Evolutionary conservation across 2,113 vertebrate species (phyloP), one percentile per base, ranked within the genome.

Genomic region (Cisticola juncidis): DNA sequence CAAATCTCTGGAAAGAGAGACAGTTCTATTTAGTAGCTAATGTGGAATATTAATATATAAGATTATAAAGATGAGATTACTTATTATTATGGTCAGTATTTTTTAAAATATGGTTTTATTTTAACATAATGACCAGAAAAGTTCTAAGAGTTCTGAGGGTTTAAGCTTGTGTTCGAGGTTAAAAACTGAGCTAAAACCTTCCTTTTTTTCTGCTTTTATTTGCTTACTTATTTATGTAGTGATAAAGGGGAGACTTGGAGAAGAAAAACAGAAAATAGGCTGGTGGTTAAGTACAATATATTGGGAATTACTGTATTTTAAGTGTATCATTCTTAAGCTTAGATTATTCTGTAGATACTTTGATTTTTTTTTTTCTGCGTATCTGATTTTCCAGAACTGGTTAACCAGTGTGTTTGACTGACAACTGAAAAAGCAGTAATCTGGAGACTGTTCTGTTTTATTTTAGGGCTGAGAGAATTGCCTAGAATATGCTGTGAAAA

Each of bases 401-500:
- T 81, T 79, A 89, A 68, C 53, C 47, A 19, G 17, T 48, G 26
- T 69, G 69, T 57, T 91, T 87, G 50, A 56, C 47, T 88, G 92
- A 96, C 71, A 86, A 28, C 56, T 56, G 87, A 35, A 92, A 48
- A 91, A 82, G 76, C 73, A 88, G 40, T 81, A n/a, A 93, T 95
- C 35, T 90, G 42, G 72, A 95, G 68, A 78, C 68, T 35, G 54
- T 58, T 95, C 68, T 51, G 12, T 71, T 94, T 96, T 94, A 93
- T 96, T 96, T 96, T 90, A 51, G 65, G 60, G n/a, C 80, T 66
- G 95, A 94, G 92, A 95, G 88, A 93, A 81, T 62, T 93, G 82
- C 93, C 56, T 60, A 56, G 85, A 96, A 93, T 94, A 86, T 88
- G 44, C 88, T 94, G 87, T 93, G 90, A 91, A 66, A 89, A 94